Percentiles rank a stretch among this genome's conserved stretches.
phyloP scores from a whole-genome alignment of 2,888 invertebrate species.

The Cremastobaeus sp. region DNA sequence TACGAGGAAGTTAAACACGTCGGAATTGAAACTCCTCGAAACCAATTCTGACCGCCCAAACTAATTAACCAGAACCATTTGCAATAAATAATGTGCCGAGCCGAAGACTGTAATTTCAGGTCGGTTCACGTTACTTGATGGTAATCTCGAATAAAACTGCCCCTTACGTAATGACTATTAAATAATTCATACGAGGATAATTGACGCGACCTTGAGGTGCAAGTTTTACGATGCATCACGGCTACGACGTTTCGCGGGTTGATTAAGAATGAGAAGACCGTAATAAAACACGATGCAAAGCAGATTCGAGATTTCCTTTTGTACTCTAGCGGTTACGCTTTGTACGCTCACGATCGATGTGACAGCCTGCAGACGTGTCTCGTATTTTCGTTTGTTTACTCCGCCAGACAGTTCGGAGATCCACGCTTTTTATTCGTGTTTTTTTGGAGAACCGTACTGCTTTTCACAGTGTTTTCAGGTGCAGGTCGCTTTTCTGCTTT shows the following conservation, averaged over 20 bases:
- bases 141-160: slow-evolving; percentile 56
- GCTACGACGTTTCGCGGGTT: slow-evolving; percentile 12
- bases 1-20: slow-evolving; percentile 49
- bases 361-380: slow-evolving; percentile 2
- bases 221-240: slow-evolving; percentile 38
- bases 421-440: too few species aligned
- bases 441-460: too few species aligned
- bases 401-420: too few species aligned
- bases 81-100: slow-evolving; percentile 48
- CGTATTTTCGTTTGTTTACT: slow-evolving; percentile 16
- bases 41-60: slow-evolving; percentile 38
- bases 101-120: slow-evolving; percentile 56
- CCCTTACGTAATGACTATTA: slow-evolving; percentile 53
- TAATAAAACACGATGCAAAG: slow-evolving; percentile 17
- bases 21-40: slow-evolving; percentile 32
- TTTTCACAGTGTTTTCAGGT: too few species aligned
- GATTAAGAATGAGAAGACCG: slow-evolving; percentile 28
- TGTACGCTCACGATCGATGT: background rate
- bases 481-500: too few species aligned
- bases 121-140: slow-evolving; percentile 52
- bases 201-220: slow-evolving; percentile 54
- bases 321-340: slow-evolving; percentile 6
- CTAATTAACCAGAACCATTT: slow-evolving; percentile 56
- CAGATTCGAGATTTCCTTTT: slow-evolving; percentile 6
- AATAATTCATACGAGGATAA: slow-evolving; percentile 58